Evolutionary conservation across 2,888 invertebrate genomes (phyloP).

Genomic region (Timema podura): DNA sequence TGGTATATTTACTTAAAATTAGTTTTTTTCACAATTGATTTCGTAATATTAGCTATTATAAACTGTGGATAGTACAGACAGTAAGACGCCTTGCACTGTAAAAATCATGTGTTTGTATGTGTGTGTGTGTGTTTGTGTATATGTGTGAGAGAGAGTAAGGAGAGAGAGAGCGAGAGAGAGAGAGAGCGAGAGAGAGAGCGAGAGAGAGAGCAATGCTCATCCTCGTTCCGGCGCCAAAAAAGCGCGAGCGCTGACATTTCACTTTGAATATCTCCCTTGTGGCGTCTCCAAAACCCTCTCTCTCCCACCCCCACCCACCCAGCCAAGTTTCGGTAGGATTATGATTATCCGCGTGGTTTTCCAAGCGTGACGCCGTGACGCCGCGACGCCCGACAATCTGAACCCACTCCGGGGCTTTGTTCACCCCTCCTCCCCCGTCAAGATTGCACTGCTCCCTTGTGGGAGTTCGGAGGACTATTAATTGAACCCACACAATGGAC

Average conservation of each 20-base stretch:
- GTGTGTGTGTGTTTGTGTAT: too few relatives aligned
- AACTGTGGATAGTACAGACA: too few relatives aligned
- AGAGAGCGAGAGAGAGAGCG: too few relatives aligned
- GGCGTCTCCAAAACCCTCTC: slow-evolving; percentile 12
- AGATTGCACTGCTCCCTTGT: background rate
- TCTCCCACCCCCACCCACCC: background rate
- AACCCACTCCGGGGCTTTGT: background rate
- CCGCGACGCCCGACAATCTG: slow-evolving; percentile 6
- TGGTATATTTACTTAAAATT: too few relatives aligned
- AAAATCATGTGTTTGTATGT: too few relatives aligned
- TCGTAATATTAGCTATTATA: too few relatives aligned
- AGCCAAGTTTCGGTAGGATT: background rate
- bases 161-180: too few relatives aligned
- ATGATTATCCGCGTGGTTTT: background rate
- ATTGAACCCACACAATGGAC: background rate
- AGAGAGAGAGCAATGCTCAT: too few relatives aligned
- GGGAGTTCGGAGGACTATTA: too few relatives aligned
- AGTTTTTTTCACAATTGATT: too few relatives aligned
- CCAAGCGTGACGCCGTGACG: slow-evolving; percentile 8
- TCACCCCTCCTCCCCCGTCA: background rate
- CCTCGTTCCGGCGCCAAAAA: background rate
- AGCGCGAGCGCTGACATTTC: slow-evolving; percentile 7
- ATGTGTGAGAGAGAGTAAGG: too few relatives aligned
- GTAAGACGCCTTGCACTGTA: too few relatives aligned
- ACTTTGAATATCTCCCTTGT: slow-evolving; percentile 22